Percentiles rank a stretch among this genome's conserved stretches.
Conservation (phyloP, 2,113 vertebrate genomes). For the Elachura formosa region DNA sequence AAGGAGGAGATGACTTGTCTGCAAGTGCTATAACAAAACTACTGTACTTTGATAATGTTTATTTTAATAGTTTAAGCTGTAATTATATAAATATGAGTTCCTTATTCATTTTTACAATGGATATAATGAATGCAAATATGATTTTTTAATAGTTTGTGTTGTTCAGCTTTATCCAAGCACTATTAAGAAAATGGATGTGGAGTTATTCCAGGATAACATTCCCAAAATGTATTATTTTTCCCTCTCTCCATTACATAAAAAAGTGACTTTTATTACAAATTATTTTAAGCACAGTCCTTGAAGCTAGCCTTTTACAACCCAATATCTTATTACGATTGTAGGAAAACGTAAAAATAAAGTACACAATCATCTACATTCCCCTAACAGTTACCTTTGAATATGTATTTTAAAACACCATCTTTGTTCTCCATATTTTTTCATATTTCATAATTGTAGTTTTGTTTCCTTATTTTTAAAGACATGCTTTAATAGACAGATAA, state of each 20-base stretch:
- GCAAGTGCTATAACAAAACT: not conserved
- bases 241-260: not conserved
- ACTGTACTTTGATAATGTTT: not conserved
- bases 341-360: not conserved
- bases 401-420: not conserved
- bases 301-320: not conserved
- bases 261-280: not conserved
- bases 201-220: not conserved
- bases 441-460: not conserved
- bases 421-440: not conserved
- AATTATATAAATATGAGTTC: not conserved
- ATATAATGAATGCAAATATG: not conserved
- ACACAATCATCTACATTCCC: not conserved
- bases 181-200: not conserved
- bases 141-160: not conserved
- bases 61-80: not conserved
- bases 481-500: not conserved
- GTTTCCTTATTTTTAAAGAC: not conserved
- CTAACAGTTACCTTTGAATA: not conserved
- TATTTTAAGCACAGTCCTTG: not conserved
- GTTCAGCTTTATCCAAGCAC: constrained; percentile 10
- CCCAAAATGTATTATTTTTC: not conserved
- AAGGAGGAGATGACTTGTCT: not conserved
- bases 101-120: not conserved
- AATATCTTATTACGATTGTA: not conserved